Percentiles rank a stretch among this genome's conserved stretches.
Conservation (phyloP, 2,797 vertebrate species). For the Lepus oiostolus region DNA sequence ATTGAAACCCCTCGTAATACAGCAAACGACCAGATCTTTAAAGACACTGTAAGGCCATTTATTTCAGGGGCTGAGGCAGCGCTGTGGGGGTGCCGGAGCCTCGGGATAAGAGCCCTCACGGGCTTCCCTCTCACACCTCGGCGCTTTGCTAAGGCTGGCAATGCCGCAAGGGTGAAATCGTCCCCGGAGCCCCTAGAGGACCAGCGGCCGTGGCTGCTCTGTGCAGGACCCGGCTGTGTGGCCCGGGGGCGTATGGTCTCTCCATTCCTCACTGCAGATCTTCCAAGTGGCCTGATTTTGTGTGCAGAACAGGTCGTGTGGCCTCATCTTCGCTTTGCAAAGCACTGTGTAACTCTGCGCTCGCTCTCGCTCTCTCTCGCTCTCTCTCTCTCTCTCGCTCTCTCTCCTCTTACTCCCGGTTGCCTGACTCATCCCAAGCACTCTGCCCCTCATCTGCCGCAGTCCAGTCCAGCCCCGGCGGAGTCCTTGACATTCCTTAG, state of each 20-base stretch:
- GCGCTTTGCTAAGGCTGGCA: background rate
- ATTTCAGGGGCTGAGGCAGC: background rate
- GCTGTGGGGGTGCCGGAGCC: rapidly evolving
- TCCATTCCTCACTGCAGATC: background rate
- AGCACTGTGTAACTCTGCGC: background rate
- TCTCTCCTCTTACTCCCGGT: too few species aligned
- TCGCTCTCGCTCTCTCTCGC: too few species aligned
- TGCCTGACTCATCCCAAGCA: background rate
- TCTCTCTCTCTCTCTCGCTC: too few species aligned
- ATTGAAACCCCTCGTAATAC: background rate
- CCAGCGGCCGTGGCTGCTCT: background rate
- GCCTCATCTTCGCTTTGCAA: background rate
- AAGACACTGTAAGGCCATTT: background rate
- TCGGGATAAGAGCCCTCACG: background rate
- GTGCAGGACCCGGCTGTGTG: background rate
- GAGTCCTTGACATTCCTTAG: background rate
- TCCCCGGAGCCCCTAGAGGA: background rate
- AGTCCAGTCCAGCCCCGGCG: background rate
- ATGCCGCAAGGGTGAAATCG: rapidly evolving
- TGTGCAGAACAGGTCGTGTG: background rate
- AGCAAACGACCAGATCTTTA: background rate
- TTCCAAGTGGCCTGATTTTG: background rate
- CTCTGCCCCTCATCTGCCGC: background rate
- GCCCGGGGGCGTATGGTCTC: too few species aligned
- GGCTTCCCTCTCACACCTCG: too few species aligned